A percentile compares a stretch with the other conserved stretches of the same genome.
Conservation (phyloP, 2,888 invertebrate genomes). For the Phortica magna region DNA sequence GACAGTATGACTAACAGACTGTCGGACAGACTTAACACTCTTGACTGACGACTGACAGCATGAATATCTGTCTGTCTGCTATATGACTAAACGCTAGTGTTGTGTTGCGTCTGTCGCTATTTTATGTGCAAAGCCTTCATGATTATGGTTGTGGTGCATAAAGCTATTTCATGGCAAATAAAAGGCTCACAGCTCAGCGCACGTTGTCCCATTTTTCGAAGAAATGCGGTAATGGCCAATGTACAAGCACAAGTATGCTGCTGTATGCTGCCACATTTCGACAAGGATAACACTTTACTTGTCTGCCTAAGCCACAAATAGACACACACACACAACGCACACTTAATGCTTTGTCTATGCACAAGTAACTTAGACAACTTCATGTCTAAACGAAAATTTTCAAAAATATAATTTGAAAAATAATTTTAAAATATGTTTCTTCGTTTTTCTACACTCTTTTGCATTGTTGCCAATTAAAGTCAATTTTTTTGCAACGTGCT, state of each 20-base stretch:
- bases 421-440: no score
- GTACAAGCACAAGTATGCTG: not conserved
- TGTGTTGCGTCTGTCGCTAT: not conserved
- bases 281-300: not conserved
- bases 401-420: no score
- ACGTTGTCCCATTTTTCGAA: conserved; percentile 30
- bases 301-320: not conserved
- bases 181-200: conserved; percentile 21
- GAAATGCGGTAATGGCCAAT: conserved; percentile 32
- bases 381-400: no score
- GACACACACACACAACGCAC: no score
- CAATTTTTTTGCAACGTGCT: no score
- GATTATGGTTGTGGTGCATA: conserved; percentile 33
- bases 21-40: not conserved
- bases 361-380: no score
- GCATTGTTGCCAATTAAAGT: no score
- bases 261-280: not conserved
- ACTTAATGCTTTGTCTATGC: no score
- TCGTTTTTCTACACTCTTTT: no score
- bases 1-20: not conserved
- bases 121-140: conserved; percentile 32
- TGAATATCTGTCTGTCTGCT: not conserved
- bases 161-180: conserved; percentile 34
- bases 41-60: not conserved
- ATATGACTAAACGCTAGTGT: not conserved